Base-by-base conservation (phyloP, 2,888 invertebrate species). In the Gortyna flavago region DNA sequence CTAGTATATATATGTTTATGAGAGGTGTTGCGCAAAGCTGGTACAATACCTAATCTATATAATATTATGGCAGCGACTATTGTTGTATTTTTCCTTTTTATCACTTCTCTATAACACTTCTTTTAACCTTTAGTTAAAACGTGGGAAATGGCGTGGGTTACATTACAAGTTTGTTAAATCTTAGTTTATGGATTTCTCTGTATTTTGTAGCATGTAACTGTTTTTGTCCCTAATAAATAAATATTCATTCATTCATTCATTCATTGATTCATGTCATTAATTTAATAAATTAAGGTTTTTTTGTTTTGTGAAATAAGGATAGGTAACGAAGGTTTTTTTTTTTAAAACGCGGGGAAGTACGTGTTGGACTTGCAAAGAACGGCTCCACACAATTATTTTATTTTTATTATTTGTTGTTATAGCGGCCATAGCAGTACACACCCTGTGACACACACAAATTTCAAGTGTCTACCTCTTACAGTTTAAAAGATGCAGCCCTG, bases 1-100 rank as follows among this genome's bases (percentile, higher is more conserved):
- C 76, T 35, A 48, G n/a, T 57, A 54, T 72, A 75, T 65, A 83
- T 71, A 70, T 54, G 25, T 48, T 59, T 51, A 61, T 44, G 35
- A 44, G n/a, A 57, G 41, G 29, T 72, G 74, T 66, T 72, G 29
- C n/a, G 29, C 18, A 41, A 67, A 54, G n/a, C 25, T 59, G n/a
- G 18, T 38, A 66, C n/a, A 7, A 3, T n/a, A 59, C 62, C n/a
- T n/a, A n/a, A n/a, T n/a, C n/a, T 54, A 11, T 48, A 16, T 29
- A 35, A 35, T 35, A 35, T 35, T 35, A 6, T 5, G 35, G 35
- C 35, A 35, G 35, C 35, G 35, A 35, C 4, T 35, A 35, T 35
- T 35, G 35, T 35, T 35, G 4, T 35, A 35, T 35, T 35, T 4
- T 35, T 35, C 35, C 6, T 35, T 35, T 35, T 35, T 35, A 35